Conservation (phyloP, 2,113 vertebrate genomes). For the Semnornis frantzii region DNA sequence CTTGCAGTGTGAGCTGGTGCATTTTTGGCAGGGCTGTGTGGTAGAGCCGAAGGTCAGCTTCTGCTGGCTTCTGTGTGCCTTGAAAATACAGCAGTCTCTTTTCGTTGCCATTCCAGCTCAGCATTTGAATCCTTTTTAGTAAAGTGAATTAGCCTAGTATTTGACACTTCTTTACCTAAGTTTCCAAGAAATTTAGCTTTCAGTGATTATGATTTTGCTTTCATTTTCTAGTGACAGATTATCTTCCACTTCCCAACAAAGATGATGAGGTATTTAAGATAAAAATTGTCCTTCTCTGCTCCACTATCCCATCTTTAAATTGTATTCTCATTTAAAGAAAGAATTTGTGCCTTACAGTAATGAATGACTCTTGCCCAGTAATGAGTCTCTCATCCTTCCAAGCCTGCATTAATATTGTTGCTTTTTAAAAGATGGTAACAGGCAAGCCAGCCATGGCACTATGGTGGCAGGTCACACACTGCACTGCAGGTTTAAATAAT, state of each 20-base stretch:
- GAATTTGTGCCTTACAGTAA: background rate
- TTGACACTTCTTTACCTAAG: background rate
- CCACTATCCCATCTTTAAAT: background rate
- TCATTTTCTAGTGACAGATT: slow-evolving; percentile 15
- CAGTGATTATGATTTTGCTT: background rate
- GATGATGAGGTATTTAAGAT: background rate
- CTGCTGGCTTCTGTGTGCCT: background rate
- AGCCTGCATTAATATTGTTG: too few relatives aligned
- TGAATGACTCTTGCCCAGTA: too few relatives aligned
- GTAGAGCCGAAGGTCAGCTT: background rate
- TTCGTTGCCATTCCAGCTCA: background rate
- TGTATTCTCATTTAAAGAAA: background rate
- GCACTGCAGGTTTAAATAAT: background rate
- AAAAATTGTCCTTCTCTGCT: slow-evolving; percentile 1
- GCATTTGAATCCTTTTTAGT: background rate
- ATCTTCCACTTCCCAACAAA: slow-evolving; percentile 1
- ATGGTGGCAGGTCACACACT: background rate
- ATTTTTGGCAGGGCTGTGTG: background rate
- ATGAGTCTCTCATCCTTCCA: too few relatives aligned
- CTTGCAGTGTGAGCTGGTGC: background rate
- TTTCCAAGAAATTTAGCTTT: background rate
- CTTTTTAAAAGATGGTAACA: too few relatives aligned
- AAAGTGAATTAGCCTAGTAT: background rate
- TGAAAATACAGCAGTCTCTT: background rate
- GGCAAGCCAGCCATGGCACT: background rate